Evolutionary conservation across 1,140 invertebrate genomes (phyloP), one percentile per base, ranked within the genome.

Genomic region (Philotrypesis tridentata): DNA sequence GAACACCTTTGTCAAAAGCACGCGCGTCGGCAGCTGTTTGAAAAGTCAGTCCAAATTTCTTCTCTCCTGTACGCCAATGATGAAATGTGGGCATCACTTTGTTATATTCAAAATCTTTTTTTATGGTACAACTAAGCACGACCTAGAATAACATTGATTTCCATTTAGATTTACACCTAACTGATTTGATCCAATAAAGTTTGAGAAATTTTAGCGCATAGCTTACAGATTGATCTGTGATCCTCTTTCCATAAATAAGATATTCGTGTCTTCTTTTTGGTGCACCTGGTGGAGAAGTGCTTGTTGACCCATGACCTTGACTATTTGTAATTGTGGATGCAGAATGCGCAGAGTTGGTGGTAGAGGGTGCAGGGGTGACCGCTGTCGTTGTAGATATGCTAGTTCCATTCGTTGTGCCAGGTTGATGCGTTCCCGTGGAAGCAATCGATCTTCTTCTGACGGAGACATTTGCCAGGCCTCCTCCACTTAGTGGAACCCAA

Each of bases 71-170:
- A 87, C 96, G 95, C 98, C 98, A 99, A 91, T 99, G 98, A 93
- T 98, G 97, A 94, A 99, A 99, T 70, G 97, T 98, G 60, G 98
- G 98, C 96, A 98, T 99, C 85, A 98, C 97, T 94, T 98, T 98
- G 92, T 98, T 97, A 93, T 99, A 99, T 89, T 97, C 96, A 91
- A 99, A 97, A 92, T 99, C 97, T 91, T 97, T 97, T 92, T 98
- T 98, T 88, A 99, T 97, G 40, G 96, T 96, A 93, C 98, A 99
- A 92, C 97, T 97, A 83, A 99, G 94, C 80, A 99, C 97, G 88
- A 97, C 95, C 97, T 99, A 92, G 21, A 92, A 84, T 79, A 78
- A 23, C 55, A 68, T 73, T 73, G 6, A 29, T 72, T 4, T 72
- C n/a, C 21, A 1, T 71, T 71, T 77, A 12, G 33, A 27, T 27